These are phyloP conservation scores for Parauchenoglanis punctatus DNA, from an alignment of 2,797 vertebrate species.

Conservation along the genomic window DNA sequence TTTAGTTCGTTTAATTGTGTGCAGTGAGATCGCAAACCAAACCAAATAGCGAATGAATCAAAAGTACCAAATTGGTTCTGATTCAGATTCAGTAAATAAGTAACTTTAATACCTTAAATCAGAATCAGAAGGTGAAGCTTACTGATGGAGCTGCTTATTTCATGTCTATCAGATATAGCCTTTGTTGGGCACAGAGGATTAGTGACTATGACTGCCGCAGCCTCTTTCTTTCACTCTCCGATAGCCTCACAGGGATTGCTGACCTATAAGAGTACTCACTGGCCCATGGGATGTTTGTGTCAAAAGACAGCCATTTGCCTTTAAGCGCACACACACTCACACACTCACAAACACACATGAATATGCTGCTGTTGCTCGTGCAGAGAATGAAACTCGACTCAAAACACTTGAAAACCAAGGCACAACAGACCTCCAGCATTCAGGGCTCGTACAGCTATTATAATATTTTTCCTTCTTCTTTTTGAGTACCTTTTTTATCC, in stretches of 20 bases:
- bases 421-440: neutral
- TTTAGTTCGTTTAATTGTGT: neutral
- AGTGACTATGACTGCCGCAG: conserved; percentile 1
- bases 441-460: neutral
- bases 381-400: conserved; percentile 41
- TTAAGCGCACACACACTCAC: conserved; percentile 28
- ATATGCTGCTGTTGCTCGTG: conserved; percentile 6
- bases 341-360: conserved; percentile 25
- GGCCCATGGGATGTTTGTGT: conserved; percentile 44
- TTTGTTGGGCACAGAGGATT: conserved; percentile 3
- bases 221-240: conserved; percentile 26
- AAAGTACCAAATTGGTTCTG: neutral
- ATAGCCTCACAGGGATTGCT: conserved; percentile 39
- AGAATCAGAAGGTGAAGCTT: neutral
- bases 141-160: neutral
- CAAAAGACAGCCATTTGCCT: conserved; percentile 31
- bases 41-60: neutral
- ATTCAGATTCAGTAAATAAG: neutral
- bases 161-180: neutral
- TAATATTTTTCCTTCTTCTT: neutral
- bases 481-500: neutral
- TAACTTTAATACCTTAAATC: neutral
- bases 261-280: conserved; percentile 48
- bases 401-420: conserved; percentile 11
- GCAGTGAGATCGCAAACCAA: neutral